Conservation (phyloP, 2,888 invertebrate species). For the Trissolcus brochymenae region DNA sequence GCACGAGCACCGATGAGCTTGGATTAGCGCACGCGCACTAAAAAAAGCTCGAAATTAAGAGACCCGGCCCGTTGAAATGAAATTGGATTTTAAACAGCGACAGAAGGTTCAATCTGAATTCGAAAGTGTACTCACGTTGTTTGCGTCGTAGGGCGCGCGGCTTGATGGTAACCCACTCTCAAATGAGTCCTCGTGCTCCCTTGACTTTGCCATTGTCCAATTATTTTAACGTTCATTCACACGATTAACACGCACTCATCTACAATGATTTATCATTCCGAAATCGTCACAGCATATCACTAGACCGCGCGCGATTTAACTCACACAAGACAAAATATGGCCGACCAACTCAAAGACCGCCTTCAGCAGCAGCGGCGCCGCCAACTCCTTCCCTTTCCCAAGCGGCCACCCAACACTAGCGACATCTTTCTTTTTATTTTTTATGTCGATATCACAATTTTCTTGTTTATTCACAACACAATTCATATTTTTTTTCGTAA, state of each 20-base stretch:
- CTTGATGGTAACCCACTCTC: slow-evolving; percentile 70
- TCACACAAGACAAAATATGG: slow-evolving; percentile 73
- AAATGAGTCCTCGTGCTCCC: slow-evolving; percentile 69
- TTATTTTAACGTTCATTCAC: slow-evolving; percentile 47
- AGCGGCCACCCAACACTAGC: background rate
- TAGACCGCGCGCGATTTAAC: slow-evolving; percentile 66
- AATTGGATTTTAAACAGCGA: slow-evolving; percentile 1
- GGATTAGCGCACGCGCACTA: background rate
- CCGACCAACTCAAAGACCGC: slow-evolving; percentile 50
- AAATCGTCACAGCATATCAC: slow-evolving; percentile 67
- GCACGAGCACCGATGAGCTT: too few species aligned
- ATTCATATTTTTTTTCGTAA: too few species aligned
- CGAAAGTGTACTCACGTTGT: slow-evolving; percentile 76
- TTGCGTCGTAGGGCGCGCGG: slow-evolving; percentile 76
- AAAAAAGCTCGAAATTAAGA: too few species aligned
- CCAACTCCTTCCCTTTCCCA: slow-evolving; percentile 28
- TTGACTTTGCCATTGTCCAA: slow-evolving; percentile 71
- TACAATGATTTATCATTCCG: slow-evolving; percentile 43
- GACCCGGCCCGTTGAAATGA: slow-evolving; percentile 21
- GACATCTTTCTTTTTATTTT: slow-evolving; percentile 15
- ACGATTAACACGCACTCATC: slow-evolving; percentile 25
- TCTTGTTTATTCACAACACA: too few species aligned
- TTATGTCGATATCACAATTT: background rate
- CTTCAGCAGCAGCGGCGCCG: slow-evolving; percentile 47
- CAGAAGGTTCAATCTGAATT: slow-evolving; percentile 45